phyloP scores from a whole-genome alignment of 2,797 vertebrate genomes.

The Gastrophryne carolinensis region DNA sequence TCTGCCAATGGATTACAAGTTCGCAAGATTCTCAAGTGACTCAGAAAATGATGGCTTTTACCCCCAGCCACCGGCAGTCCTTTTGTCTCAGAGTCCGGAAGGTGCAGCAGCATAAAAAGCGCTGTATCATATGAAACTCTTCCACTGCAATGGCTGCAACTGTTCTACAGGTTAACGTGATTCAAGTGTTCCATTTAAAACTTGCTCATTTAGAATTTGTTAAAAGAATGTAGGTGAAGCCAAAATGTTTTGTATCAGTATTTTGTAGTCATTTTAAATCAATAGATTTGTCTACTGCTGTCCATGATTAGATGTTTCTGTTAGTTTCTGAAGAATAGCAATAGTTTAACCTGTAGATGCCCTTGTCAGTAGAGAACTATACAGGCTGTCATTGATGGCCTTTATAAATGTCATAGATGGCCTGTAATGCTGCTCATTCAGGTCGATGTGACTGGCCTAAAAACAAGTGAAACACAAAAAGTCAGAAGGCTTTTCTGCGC shows the following conservation, averaged over 20 bases:
- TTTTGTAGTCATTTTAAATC: constrained; percentile 31
- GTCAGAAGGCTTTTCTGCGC: too few species aligned
- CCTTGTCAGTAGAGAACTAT: too few species aligned
- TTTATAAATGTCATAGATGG: too few species aligned
- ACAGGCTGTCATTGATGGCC: too few species aligned
- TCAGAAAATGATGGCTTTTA: constrained; percentile 86
- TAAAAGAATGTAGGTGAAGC: background rate
- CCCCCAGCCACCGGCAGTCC: constrained; percentile 79
- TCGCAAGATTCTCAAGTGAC: constrained; percentile 84
- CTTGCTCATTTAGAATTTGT: background rate
- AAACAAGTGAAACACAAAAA: too few species aligned
- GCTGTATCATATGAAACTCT: background rate
- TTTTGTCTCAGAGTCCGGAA: constrained; percentile 65
- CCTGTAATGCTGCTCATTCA: too few species aligned
- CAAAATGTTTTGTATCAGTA: constrained; percentile 37
- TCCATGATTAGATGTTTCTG: too few species aligned
- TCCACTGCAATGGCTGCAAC: constrained; percentile 23
- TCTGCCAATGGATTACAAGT: constrained; percentile 92
- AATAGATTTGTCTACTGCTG: too few species aligned
- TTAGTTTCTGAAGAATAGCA: too few species aligned
- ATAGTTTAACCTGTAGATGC: too few species aligned
- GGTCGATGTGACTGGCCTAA: too few species aligned
- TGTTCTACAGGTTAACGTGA: constrained; percentile 16
- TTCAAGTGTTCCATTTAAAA: background rate
- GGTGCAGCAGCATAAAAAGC: constrained; percentile 18